Evolutionary conservation across 2,113 vertebrate species (phyloP).

Genomic region (Corythaixoides concolor): DNA sequence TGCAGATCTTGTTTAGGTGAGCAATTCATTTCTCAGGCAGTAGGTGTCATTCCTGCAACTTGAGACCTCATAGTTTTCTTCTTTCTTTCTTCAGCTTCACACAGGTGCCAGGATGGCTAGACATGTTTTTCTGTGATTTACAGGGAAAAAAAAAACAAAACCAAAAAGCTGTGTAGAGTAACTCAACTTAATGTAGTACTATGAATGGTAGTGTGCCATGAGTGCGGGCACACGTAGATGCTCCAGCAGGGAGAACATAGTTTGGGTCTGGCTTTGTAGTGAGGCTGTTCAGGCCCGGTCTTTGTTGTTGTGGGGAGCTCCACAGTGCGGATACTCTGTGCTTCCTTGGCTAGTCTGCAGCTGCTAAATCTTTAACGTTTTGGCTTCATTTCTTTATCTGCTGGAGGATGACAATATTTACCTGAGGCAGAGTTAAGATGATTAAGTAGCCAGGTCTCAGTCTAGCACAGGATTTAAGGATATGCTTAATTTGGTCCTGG

Average conservation of each 20-base stretch:
- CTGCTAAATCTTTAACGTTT: neutral
- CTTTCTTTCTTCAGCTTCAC: neutral
- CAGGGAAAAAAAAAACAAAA: neutral
- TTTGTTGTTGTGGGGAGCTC: neutral
- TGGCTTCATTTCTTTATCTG: neutral
- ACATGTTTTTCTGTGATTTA: neutral
- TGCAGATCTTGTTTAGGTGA: neutral
- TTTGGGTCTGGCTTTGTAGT: neutral
- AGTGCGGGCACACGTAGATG: neutral
- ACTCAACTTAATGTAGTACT: rapidly evolving
- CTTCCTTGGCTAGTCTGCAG: neutral
- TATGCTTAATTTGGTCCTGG: neutral
- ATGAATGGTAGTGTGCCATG: rapidly evolving
- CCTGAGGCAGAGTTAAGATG: neutral
- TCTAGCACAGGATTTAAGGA: slow-evolving; percentile 26
- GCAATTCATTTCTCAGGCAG: slow-evolving; percentile 52
- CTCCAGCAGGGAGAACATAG: neutral
- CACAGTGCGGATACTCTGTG: neutral
- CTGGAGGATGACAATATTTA: neutral
- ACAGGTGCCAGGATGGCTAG: neutral
- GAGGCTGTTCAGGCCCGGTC: neutral
- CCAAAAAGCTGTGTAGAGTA: neutral
- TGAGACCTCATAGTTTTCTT: neutral
- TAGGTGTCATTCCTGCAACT: slow-evolving; percentile 66
- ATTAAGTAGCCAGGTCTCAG: neutral